phyloP scores from a whole-genome alignment of 2,888 invertebrate genomes.

The Pseudococcus jackbeardsleyi region DNA sequence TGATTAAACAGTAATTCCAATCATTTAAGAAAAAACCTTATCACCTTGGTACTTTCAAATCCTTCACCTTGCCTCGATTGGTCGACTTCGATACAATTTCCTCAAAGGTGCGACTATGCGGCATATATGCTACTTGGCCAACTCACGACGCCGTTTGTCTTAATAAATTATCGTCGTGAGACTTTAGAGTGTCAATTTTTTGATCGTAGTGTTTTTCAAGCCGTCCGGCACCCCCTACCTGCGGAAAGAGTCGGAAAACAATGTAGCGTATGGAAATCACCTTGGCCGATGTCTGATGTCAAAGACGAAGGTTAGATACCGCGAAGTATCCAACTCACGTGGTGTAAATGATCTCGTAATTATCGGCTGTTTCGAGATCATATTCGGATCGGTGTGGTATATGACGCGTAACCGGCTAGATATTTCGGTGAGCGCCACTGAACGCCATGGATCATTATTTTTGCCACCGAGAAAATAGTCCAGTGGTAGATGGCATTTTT shows the following conservation, averaged over 20 bases:
- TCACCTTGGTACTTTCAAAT: conserved; percentile 28
- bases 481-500: no score
- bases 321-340: background rate
- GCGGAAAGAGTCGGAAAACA: background rate
- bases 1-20: conserved; percentile 28
- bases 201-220: background rate
- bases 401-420: background rate
- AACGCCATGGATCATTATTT: no score
- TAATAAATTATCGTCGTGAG: conserved; percentile 2
- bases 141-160: conserved; percentile 8
- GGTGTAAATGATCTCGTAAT: conserved; percentile 13
- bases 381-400: background rate
- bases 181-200: conserved; percentile 23
- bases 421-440: no score
- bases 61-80: conserved; percentile 3
- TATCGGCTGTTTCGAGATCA: background rate
- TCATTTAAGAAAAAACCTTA: conserved; percentile 5
- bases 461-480: no score
- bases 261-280: background rate
- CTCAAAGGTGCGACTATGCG: background rate
- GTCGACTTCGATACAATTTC: background rate
- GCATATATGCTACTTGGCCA: conserved; percentile 13
- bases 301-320: background rate
- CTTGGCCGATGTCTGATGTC: conserved; percentile 17
- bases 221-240: background rate